Evolutionary conservation across 1,140 invertebrate species (phyloP).

Genomic region (Pectinophora gossypiella): DNA sequence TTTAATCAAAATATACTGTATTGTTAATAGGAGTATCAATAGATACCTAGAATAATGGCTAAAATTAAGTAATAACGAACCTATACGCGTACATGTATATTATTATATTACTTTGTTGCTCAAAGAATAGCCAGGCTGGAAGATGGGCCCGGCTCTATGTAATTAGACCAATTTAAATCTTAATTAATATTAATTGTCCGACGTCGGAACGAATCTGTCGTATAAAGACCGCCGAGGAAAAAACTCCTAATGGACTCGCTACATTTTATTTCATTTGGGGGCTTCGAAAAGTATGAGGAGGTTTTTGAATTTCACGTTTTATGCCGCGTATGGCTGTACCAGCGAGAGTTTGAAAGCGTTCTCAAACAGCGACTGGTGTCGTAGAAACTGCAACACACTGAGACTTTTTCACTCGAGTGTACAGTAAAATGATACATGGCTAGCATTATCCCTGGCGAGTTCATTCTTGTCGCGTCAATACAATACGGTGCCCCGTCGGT

Average conservation of each 20-base stretch:
- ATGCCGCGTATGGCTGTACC: no score
- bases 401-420: constrained; percentile 44
- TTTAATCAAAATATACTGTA: no score
- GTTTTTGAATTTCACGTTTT: constrained; percentile 25
- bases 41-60: no score
- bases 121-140: constrained; percentile 47
- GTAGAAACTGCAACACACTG: constrained; percentile 21
- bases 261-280: constrained; percentile 44
- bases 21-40: no score
- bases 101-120: constrained; percentile 21
- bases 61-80: no score
- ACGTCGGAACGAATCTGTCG: constrained; percentile 67
- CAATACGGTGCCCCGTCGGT: constrained; percentile 56
- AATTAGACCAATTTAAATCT: constrained; percentile 74
- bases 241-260: constrained; percentile 48
- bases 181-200: constrained; percentile 73
- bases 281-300: constrained; percentile 29
- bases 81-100: constrained; percentile 11
- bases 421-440: constrained; percentile 55
- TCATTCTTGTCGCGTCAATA: constrained; percentile 58
- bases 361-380: constrained; percentile 20
- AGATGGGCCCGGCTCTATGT: constrained; percentile 64
- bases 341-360: constrained; percentile 24
- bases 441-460: constrained; percentile 45
- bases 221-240: constrained; percentile 48